Evolutionary conservation across 2,888 invertebrate species (phyloP), one percentile per base, ranked within the genome.

Genomic region (Vesta saturnalis): DNA sequence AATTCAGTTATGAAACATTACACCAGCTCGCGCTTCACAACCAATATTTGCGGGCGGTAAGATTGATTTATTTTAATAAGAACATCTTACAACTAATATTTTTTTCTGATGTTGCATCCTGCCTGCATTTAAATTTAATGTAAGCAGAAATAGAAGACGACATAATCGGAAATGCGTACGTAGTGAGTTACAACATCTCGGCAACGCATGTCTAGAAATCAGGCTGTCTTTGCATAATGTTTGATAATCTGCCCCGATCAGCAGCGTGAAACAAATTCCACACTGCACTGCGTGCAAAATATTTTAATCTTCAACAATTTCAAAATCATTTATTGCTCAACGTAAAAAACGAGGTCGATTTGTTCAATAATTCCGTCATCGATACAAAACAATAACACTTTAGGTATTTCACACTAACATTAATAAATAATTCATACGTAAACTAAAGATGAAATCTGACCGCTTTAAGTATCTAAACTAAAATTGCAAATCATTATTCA

Each of bases 121-220:
- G 64, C 64, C 47, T 47, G 39, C 57, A 69, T 56, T n/a, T 59
- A 35, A 54, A 39, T 46, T 15, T 30, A 46, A 56, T 39, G 18
- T 70, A 70, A 70, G 70, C 70, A 67, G 70, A 60, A 70, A 70
- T 70, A 70, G 60, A 70, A 70, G 70, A 67, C 69, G 66, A 62
- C 69, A 58, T n/a, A 60, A 60, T 70, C 70, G 70, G 70, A 72
- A 72, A 73, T 73, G 73, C 73, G 73, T 74, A 72, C 75, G 75
- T 75, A 67, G 70, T 30, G 67, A 69, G 67, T 75, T 73, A 70
- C 73, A 75, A 73, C 73, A 74, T 74, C 75, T 70, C 72, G 69
- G 67, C 70, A 72, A 75, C 73, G 75, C 73, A 75, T 72, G 74
- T 74, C 72, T 72, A 70, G 71, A 74, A 74, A 72, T 72, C 69